Percentiles rank a stretch among this genome's conserved stretches.
phyloP scores from a whole-genome alignment of 1,140 invertebrate genomes.

The Drosophila nigromelanica region DNA sequence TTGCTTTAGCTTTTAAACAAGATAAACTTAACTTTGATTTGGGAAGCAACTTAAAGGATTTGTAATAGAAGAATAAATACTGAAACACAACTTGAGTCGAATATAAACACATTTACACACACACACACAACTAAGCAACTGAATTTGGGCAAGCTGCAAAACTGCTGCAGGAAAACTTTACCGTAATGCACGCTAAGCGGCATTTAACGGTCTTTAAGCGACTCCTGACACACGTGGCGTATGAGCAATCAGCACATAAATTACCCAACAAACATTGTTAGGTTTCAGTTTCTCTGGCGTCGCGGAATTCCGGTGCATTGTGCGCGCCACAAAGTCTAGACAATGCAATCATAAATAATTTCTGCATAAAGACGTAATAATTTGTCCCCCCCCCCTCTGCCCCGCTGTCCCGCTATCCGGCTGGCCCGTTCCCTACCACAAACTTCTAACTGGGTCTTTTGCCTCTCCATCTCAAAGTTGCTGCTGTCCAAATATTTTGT shows the following conservation, averaged over 20 bases:
- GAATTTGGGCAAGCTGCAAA: not conserved
- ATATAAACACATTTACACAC: not conserved
- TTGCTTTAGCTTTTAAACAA: no score
- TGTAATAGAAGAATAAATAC: not conserved
- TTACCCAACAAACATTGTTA: constrained; percentile 53
- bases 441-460: constrained; percentile 24
- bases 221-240: constrained; percentile 59
- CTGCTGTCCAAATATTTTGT: constrained; percentile 74
- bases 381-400: constrained; percentile 46
- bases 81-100: not conserved
- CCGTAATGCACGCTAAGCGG: constrained; percentile 16
- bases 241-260: constrained; percentile 70
- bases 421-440: constrained; percentile 8
- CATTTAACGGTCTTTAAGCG: constrained; percentile 31
- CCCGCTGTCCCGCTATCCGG: not conserved
- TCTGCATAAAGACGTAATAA: constrained; percentile 79
- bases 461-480: constrained; percentile 4
- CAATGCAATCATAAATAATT: constrained; percentile 82
- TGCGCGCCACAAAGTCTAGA: constrained; percentile 73
- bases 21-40: no score
- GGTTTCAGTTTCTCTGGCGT: constrained; percentile 37
- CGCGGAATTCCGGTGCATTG: constrained; percentile 79
- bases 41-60: no score
- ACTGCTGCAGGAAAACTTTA: not conserved
- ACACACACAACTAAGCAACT: constrained; percentile 2